A percentile compares a stretch with the other conserved stretches of the same genome.
Evolutionary conservation across 2,113 vertebrate genomes (phyloP).

Genomic region (Tretioscincus oriximinensis): DNA sequence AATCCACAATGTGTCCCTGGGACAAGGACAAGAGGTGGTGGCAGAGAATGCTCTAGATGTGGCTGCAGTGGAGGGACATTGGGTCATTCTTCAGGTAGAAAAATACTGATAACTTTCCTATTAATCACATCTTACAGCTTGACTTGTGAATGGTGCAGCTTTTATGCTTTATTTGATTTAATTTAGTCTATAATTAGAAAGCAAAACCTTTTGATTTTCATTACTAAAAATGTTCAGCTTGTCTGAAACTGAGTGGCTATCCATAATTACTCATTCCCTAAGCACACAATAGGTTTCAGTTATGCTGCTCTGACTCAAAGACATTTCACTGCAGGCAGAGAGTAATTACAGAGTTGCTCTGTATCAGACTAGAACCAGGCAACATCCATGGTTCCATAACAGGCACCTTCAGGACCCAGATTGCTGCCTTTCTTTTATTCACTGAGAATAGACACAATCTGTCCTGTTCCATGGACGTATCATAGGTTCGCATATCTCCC

Average conservation of each 20-base stretch:
- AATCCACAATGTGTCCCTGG: slow-evolving; percentile 77
- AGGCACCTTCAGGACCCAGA: neutral
- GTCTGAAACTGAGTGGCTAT: neutral
- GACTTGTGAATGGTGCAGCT: fast-evolving
- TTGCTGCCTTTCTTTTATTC: neutral
- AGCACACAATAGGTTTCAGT: neutral
- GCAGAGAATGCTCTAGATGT: slow-evolving; percentile 68
- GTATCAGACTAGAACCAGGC: no score
- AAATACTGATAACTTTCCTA: neutral
- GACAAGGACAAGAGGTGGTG: slow-evolving; percentile 76
- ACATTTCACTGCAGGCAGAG: neutral
- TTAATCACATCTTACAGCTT: neutral
- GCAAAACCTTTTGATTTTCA: neutral
- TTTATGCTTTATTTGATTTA: neutral
- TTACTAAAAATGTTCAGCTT: neutral
- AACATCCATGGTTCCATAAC: neutral
- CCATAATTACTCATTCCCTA: neutral
- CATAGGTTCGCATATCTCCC: neutral
- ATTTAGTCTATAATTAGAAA: neutral
- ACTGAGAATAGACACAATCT: neutral
- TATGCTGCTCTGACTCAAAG: neutral
- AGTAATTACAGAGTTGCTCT: neutral
- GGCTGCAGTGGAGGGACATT: slow-evolving; percentile 70
- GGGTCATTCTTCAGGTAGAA: slow-evolving; percentile 79
- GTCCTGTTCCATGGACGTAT: no score